Conservation (phyloP, 2,113 vertebrate species). For the Okapia johnstoni region DNA sequence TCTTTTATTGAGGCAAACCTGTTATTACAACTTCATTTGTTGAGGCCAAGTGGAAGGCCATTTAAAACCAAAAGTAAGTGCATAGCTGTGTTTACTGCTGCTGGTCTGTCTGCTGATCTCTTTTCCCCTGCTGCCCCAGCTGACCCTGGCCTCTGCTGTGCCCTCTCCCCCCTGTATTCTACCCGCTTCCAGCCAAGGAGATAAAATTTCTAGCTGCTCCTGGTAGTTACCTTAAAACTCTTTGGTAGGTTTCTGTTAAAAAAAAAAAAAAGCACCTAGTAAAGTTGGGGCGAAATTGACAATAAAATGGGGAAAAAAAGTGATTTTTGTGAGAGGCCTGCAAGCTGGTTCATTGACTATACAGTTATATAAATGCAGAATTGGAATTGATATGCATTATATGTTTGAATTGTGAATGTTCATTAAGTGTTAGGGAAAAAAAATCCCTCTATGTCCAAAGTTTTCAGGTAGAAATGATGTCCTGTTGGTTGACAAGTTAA, state of each 20-base stretch:
- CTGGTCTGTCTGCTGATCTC: not conserved
- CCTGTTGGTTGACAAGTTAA: conserved; percentile 19
- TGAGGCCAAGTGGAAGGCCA: not conserved
- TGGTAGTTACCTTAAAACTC: conserved; percentile 17
- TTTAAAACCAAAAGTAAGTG: not conserved
- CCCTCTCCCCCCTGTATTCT: not conserved
- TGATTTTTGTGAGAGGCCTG: not conserved
- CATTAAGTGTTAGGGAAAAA: conserved; percentile 25
- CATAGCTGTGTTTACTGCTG: not conserved
- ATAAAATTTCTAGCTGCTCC: conserved; percentile 17
- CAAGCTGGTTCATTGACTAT: not conserved
- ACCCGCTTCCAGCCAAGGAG: conserved; percentile 3
- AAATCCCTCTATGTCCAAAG: not conserved
- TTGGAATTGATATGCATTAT: not conserved
- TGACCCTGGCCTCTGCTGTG: not conserved
- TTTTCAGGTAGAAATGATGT: conserved; percentile 39
- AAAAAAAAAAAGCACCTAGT: not conserved
- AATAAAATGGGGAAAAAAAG: not conserved
- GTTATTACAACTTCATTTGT: conserved; percentile 25
- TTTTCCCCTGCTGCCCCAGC: not conserved
- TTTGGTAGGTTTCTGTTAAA: not conserved
- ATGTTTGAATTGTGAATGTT: not conserved
- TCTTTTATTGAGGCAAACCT: not conserved
- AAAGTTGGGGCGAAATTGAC: not conserved
- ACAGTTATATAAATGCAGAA: not conserved